Evolutionary conservation across 2,113 vertebrate species (phyloP), one percentile per base, ranked within the genome.

Genomic region (Rhabdomys dilectus): DNA sequence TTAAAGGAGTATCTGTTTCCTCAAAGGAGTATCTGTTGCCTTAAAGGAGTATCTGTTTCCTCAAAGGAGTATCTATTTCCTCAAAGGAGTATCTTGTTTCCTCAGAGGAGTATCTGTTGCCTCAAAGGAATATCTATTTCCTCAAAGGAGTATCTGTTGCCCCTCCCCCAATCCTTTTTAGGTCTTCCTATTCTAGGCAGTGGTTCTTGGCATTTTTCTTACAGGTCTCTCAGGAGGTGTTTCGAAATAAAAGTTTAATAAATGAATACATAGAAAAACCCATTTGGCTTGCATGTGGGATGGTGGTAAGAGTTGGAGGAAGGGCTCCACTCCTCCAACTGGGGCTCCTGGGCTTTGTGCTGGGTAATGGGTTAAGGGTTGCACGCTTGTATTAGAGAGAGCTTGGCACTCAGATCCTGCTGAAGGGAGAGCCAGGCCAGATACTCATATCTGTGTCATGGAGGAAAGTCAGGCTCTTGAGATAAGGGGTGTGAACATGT

Each of bases 231-330:
- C 53, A 39, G 53, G 21, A 82, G 15, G 80, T 26, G 12, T 60
- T 82, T n/a, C 11, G 24, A n/a, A 82, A 82, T 62, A 89, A 84
- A 94, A 68, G 64, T 56, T 62, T 73, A 91, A n/a, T 96, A 81
- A 77, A 60, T 53, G 39, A 81, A 60, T 58, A n/a, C 48, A 5
- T 1, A 17, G 56, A 91, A 92, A 93, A 58, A 29, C 1, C 0
- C 0, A 3, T 62, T 89, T 5, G 60, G 51, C 62, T 68, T 77
- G 0, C 7, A 0, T 62, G 1, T 29, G 51, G 75, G 56, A 13
- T 7, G 24, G 60, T 9, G 42, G 5, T 39, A 36, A 70, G 81
- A 51, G 5, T 39, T 26, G 16, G 72, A 76, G 39, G 60, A 68
- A 88, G 60, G 56, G 51, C 1, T 3, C 53, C 42, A 9, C 72